Percentiles rank a stretch among this genome's conserved stretches.
These are phyloP conservation scores for Grallaria varia DNA, from an alignment of 2,113 vertebrate species.

Conservation along the genomic window DNA sequence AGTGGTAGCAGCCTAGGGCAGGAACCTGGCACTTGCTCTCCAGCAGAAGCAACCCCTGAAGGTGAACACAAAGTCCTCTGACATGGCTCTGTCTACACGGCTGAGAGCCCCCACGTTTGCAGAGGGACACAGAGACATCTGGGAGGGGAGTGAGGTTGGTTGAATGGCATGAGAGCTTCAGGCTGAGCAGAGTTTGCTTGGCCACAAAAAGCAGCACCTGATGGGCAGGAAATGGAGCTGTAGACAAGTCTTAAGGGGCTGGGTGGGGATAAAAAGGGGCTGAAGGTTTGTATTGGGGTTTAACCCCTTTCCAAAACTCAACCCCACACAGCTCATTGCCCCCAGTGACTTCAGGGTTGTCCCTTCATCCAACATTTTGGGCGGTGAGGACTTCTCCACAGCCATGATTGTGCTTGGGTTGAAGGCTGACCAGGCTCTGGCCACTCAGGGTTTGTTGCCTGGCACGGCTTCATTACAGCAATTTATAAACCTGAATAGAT, in stretches of 20 bases:
- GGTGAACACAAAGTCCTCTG: neutral
- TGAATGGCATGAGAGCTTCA: neutral
- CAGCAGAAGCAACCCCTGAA: neutral
- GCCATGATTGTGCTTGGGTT: neutral
- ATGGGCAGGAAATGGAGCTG: neutral
- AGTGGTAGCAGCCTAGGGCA: neutral
- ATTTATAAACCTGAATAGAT: neutral
- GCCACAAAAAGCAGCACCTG: neutral
- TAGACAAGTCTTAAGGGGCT: neutral
- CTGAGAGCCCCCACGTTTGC: neutral
- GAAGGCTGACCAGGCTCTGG: neutral
- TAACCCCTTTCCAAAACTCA: no score
- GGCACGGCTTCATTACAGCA: neutral
- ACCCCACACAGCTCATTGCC: neutral
- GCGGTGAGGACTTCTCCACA: no score
- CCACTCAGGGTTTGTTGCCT: neutral
- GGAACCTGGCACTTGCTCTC: rapidly evolving
- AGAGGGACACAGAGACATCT: neutral
- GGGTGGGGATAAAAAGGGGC: neutral
- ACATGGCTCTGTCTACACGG: neutral
- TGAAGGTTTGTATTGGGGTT: neutral
- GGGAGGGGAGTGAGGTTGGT: neutral
- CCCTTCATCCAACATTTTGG: rapidly evolving
- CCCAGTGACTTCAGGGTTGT: rapidly evolving
- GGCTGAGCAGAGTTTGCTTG: neutral